A percentile compares a stretch with the other conserved stretches of the same genome.
Evolutionary conservation across 1,140 invertebrate species (phyloP).

Genomic region (Aradophagus sp.): DNA sequence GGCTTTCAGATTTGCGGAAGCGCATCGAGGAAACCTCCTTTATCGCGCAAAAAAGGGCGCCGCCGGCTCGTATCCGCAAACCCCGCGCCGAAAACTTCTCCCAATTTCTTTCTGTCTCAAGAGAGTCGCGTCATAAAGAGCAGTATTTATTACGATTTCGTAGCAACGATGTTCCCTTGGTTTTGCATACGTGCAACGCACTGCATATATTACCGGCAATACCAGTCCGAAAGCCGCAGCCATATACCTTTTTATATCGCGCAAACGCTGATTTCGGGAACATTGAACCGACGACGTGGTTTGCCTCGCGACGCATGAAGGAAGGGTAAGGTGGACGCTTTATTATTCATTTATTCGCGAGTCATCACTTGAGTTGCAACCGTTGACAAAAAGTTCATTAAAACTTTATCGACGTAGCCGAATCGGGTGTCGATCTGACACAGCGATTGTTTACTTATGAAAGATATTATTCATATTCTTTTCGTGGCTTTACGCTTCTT

Average conservation of each 20-base stretch:
- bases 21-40: conserved; percentile 40
- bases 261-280: conserved; percentile 23
- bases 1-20: conserved; percentile 48
- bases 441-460: no score
- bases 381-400: no score
- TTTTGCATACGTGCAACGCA: conserved; percentile 28
- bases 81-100: conserved; percentile 40
- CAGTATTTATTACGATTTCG: conserved; percentile 53
- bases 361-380: no score
- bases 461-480: no score
- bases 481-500: conserved; percentile 19
- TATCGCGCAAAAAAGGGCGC: conserved; percentile 38
- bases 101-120: conserved; percentile 52
- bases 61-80: conserved; percentile 21
- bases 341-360: no score
- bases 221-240: conserved; percentile 4
- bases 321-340: no score
- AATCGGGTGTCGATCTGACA: no score
- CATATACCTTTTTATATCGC: conserved; percentile 38
- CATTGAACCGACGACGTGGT: no score
- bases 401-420: no score
- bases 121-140: conserved; percentile 53
- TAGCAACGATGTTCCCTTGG: conserved; percentile 38
- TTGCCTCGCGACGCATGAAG: no score
- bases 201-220: conserved; percentile 41